Evolutionary conservation across 1,140 invertebrate species (phyloP).

Genomic region (Drosophila pandora): DNA sequence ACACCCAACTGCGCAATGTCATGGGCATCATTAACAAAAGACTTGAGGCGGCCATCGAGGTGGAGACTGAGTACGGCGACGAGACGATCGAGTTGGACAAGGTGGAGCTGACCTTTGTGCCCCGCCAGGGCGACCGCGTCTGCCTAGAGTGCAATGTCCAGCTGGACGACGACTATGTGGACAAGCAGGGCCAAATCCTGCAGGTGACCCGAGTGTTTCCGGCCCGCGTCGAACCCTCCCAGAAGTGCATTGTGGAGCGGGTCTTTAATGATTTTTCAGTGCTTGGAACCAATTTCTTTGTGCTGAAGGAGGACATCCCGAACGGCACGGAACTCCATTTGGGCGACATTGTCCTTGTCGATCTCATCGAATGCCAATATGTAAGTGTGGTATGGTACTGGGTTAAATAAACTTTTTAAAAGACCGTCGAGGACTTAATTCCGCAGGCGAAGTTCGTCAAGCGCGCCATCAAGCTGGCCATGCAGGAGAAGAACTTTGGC

Average conservation of each 20-base stretch:
- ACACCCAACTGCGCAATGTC: slow-evolving; percentile 84
- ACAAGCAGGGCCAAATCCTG: slow-evolving; percentile 70
- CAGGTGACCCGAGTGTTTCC: slow-evolving; percentile 59
- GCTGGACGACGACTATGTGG: slow-evolving; percentile 58
- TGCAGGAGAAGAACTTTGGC: slow-evolving; percentile 62
- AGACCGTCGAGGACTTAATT: neutral
- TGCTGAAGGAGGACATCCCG: slow-evolving; percentile 54
- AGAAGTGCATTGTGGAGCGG: slow-evolving; percentile 49
- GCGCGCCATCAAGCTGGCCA: slow-evolving; percentile 62
- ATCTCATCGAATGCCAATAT: slow-evolving; percentile 71
- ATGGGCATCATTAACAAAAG: slow-evolving; percentile 85
- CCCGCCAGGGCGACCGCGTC: slow-evolving; percentile 68
- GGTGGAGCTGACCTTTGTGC: slow-evolving; percentile 84
- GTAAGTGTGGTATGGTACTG: slow-evolving; percentile 35
- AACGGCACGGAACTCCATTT: slow-evolving; percentile 32
- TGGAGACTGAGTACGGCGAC: slow-evolving; percentile 85
- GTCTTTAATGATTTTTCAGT: slow-evolving; percentile 44
- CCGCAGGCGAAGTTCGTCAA: slow-evolving; percentile 4
- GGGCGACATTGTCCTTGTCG: slow-evolving; percentile 61
- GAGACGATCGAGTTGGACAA: slow-evolving; percentile 85
- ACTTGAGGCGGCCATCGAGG: slow-evolving; percentile 82
- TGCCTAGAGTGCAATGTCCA: slow-evolving; percentile 64
- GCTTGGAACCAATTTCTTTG: slow-evolving; percentile 39
- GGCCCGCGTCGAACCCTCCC: slow-evolving; percentile 30
- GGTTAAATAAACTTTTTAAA: too few relatives aligned